Percentiles rank a stretch among this genome's conserved stretches.
These are phyloP conservation scores for Romanogobio albipinnatus DNA, from an alignment of 2,113 vertebrate genomes.

Conservation along the genomic window DNA sequence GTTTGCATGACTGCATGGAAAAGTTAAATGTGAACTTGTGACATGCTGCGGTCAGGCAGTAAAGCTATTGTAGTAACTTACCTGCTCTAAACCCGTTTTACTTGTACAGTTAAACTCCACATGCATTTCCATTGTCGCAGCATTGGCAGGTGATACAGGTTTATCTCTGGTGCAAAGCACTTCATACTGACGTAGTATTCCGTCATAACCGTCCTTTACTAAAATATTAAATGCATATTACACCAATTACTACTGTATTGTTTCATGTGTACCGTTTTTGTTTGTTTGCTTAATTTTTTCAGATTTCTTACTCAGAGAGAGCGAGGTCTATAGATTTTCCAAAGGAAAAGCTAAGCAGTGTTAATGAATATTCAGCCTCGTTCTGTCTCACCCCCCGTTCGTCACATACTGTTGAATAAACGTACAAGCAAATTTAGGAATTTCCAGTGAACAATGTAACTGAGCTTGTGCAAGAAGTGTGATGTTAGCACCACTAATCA, in stretches of 20 bases:
- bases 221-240: conserved; percentile 71
- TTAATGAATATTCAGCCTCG: conserved; percentile 20
- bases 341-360: conserved; percentile 38
- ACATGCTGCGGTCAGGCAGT: conserved; percentile 38
- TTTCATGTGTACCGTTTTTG: conserved; percentile 64
- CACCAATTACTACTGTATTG: conserved; percentile 76
- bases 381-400: conserved; percentile 10
- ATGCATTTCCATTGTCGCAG: conserved; percentile 19
- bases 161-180: conserved; percentile 46
- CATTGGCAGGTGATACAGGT: neutral
- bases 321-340: conserved; percentile 28
- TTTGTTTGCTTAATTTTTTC: neutral
- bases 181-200: conserved; percentile 49
- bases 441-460: conserved; percentile 59
- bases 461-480: conserved; percentile 47
- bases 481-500: conserved; percentile 55
- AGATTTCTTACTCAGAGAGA: conserved; percentile 15
- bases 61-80: conserved; percentile 33
- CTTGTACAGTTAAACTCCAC: neutral
- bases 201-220: conserved; percentile 64
- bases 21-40: conserved; percentile 60
- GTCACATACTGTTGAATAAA: conserved; percentile 42
- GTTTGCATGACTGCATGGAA: conserved; percentile 50
- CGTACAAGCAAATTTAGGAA: conserved; percentile 7
- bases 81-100: conserved; percentile 1